phyloP scores from a whole-genome alignment of 2,113 vertebrate species.

The Phalacrocorax carbo region DNA sequence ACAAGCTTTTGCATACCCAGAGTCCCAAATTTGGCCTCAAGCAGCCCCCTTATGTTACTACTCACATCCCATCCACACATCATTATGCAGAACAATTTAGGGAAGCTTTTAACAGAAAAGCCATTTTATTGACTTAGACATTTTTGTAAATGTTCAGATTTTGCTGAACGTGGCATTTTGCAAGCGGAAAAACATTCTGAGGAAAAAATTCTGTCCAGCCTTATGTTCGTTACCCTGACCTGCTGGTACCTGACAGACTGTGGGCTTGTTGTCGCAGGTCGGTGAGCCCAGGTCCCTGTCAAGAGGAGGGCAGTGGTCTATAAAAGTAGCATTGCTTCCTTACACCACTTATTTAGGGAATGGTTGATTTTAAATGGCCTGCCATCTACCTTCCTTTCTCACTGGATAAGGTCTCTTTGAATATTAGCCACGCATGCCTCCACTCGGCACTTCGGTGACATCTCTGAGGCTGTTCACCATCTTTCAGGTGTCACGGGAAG shows the following conservation, averaged over 20 bases:
- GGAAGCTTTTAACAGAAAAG: not conserved
- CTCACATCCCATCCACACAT: not conserved
- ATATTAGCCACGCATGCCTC: not conserved
- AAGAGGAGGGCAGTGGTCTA: not conserved
- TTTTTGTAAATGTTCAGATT: not conserved
- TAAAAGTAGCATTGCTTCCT: not conserved
- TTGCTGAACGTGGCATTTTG: not conserved
- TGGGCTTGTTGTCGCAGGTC: not conserved
- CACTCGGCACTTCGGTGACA: accelerated
- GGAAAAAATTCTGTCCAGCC: not conserved
- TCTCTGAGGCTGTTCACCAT: not conserved
- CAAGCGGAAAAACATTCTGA: not conserved
- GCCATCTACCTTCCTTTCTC: not conserved
- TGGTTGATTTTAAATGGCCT: accelerated
- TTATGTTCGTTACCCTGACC: not conserved
- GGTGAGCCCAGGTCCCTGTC: not conserved
- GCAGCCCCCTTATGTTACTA: not conserved
- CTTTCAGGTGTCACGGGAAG: accelerated
- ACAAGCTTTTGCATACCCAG: not conserved
- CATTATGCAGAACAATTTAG: not conserved
- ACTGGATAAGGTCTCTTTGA: not conserved
- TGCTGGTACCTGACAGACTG: not conserved
- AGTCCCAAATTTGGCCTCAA: not conserved
- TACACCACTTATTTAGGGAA: not conserved
- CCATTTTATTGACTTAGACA: not conserved